Evolutionary conservation across 2,888 invertebrate species (phyloP).

Genomic region (Agapostemon virescens): DNA sequence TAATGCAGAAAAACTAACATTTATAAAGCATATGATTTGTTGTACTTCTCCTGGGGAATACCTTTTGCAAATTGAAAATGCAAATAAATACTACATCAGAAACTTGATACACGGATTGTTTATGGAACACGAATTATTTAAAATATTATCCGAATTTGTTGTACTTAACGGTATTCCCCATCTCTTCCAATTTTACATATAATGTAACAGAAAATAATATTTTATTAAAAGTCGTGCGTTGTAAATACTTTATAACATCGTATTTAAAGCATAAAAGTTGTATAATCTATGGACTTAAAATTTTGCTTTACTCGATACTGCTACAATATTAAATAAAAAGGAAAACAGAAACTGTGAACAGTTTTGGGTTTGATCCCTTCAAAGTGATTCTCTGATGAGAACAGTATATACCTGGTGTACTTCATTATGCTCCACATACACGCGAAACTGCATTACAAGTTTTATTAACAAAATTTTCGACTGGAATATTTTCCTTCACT

Average conservation of each 20-base stretch:
- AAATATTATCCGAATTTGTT: not conserved
- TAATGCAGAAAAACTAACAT: not conserved
- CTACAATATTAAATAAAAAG: not conserved
- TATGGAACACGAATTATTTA: not conserved
- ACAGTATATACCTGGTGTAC: not conserved
- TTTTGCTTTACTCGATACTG: not conserved
- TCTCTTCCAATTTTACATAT: not conserved
- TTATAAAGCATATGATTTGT: not conserved
- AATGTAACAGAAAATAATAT: not conserved
- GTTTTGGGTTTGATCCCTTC: not conserved
- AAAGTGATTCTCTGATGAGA: not conserved
- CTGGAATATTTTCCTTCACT: not conserved
- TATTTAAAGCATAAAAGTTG: not conserved
- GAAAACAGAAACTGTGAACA: not conserved
- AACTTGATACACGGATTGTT: not conserved
- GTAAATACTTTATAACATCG: not conserved
- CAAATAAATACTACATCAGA: not conserved
- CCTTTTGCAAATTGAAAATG: not conserved
- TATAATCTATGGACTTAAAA: constrained; percentile 2
- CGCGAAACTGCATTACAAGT: not conserved
- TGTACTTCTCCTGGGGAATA: not conserved
- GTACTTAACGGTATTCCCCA: not conserved
- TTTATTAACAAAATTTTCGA: not conserved
- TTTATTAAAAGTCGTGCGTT: not conserved
- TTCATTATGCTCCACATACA: not conserved